Base-by-base conservation (phyloP, 2,888 invertebrate species). In the Trachelus iudaicus region DNA sequence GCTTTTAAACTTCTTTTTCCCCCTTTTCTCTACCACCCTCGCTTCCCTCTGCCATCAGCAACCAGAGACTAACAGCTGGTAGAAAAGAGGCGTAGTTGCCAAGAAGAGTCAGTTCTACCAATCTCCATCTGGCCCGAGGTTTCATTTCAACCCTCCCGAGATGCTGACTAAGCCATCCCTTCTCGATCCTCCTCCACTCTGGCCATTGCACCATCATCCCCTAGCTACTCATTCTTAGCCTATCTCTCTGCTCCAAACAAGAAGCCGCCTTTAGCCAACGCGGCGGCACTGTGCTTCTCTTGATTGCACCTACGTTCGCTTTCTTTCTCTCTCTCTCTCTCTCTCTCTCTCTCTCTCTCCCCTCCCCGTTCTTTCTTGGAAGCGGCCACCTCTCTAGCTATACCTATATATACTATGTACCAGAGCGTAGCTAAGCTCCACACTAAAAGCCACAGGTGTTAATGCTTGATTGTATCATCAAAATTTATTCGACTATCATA, bases 111-210 rank as follows among this genome's bases (percentile, higher is more conserved):
- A 81, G 80, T 79, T 76, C 79, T 30, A 71, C 71, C 71, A 34
- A 56, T 23, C 23, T 23, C 56, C 56, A 56, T 56, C 56, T 23
- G 56, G 71, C 71, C 15, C 73, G 77, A 77, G 83, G 80, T 81
- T 85, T 85, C 81, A 84, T 84, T 80, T 82, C 75, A 77, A 71
- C 71, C 76, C 69, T 69, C 80, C 80, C 73, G 73, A 37, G 76
- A 68, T 79, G 69, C 74, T 56, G 77, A 78, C 73, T 73, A n/a
- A 73, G 37, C 73, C 77, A 71, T 78, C 79, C 75, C 74, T 71
- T 56, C 69, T 33, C 34, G 34, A 73, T 71, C 73, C 35, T 77
- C 69, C 80, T 79, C 81, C 79, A 71, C 23, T 56, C 23, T 56
- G 56, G 23, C 56, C 56, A 23, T 56, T 56, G 56, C 56, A 56